Base-by-base conservation (phyloP, 2,888 invertebrate species). In the Iphiclides podalirius region DNA sequence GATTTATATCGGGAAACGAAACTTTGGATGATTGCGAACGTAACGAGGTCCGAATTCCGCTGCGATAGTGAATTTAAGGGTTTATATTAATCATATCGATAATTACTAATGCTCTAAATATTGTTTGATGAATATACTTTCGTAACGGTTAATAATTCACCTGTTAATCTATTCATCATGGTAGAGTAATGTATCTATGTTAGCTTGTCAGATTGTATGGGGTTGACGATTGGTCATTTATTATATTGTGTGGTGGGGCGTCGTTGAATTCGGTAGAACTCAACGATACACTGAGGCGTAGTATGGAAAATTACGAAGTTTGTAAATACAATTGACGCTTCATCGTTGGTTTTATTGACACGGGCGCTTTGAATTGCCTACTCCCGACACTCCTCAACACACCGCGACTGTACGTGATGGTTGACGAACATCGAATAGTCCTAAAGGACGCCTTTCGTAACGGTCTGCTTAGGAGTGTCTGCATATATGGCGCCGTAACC, bases 151-250 rank as follows among this genome's bases (percentile, higher is more conserved):
- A 80, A 72, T 66, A 72, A 70, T 67, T 82, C 87, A 87, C 87
- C 86, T 86, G 88, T 87, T 86, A 86, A 80, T 80, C 79, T 82
- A 81, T 73, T 81, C 86, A 84, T 84, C 81, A 75, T 74, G 66
- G 79, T 85, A 85, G 81, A 67, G 57, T 67, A 78, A 73, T 78
- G 81, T 83, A 77, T 82, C 70, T 67, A 76, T 85, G 85, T 85
- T 85, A 86, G 86, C 79, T 79, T 79, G 77, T 82, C 80, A 76
- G 70, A 78, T 75, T 78, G 75, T 74, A 78, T 74, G 74, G 78
- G 80, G 72, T 77, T 78, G 67, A 75, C 67, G 61, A 70, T 78
- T 69, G 70, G 72, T 78, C 75, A 77, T 70, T 75, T 71, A 43
- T 74, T 75, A 76, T 76, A 80, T 76, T 72, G 66, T 63, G 69